Conservation (phyloP, 2,797 vertebrate genomes). For the Acanthurus lineatus region DNA sequence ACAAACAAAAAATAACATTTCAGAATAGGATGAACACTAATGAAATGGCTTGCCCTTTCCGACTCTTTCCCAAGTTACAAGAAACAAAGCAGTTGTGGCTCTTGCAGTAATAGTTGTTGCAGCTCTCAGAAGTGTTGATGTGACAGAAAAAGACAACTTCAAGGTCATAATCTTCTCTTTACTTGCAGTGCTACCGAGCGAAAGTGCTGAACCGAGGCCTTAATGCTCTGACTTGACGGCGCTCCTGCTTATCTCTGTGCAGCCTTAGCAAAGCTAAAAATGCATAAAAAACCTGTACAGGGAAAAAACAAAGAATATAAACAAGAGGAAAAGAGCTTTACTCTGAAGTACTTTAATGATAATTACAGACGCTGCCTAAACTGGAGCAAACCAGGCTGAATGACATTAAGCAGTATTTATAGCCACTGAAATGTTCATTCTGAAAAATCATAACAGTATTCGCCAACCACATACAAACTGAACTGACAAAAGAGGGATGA, state of each 20-base stretch:
- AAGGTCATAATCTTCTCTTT: not conserved
- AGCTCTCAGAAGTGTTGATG: too few species aligned
- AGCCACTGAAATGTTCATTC: not conserved
- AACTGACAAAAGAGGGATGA: slow-evolving; percentile 2
- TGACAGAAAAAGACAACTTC: too few species aligned
- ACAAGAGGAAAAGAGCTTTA: not conserved
- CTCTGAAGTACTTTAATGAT: not conserved
- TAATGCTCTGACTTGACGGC: not conserved
- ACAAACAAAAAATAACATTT: too few species aligned
- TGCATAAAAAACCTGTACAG: not conserved
- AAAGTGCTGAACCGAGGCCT: not conserved
- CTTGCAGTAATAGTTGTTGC: too few species aligned
- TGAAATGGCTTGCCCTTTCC: too few species aligned
- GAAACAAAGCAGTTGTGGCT: too few species aligned
- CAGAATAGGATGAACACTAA: too few species aligned
- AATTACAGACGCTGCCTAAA: not conserved
- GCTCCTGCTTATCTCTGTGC: not conserved
- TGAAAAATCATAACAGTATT: not conserved
- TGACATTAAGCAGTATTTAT: not conserved
- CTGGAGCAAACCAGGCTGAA: not conserved
- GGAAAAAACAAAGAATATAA: not conserved
- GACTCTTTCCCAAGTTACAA: too few species aligned
- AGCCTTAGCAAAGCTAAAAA: not conserved
- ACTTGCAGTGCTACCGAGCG: not conserved
- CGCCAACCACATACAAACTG: not conserved